Base-by-base conservation (phyloP, 2,888 invertebrate species). In the Trichopria drosophilae region DNA sequence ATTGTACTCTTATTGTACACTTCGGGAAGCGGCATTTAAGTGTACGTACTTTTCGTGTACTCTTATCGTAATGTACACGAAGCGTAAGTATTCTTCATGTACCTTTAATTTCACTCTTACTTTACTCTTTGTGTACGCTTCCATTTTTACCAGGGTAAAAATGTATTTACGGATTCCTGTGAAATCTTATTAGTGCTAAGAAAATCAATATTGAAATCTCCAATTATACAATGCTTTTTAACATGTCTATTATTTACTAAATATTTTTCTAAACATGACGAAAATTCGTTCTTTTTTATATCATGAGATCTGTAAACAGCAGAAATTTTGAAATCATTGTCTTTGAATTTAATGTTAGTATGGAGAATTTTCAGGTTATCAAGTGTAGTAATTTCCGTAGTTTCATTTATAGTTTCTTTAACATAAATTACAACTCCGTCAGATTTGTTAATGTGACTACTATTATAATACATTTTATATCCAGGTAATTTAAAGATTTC, bases 401-500 rank as follows among this genome's bases (percentile, higher is more conserved):
- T 10, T n/a, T 37, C 20, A 2, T 3, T 23, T 29, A 37, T 9
- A 6, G 12, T 31, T 20, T 46, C 31, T 13, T 15, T 13, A 18
- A 37, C n/a, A 16, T 37, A 37, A 10, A n/a, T 16, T 6, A 37
- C 46, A 18, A 37, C 23, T 29, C 46, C 39, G 19, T 46, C 46
- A 6, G 22, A 13, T 22, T 20, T 36, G 24, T 37, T 46, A n/a
- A 46, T 31, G 18, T 37, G 24, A 31, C 29, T 46, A 16, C 29
- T 10, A 29, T 46, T 46, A 20, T 48, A 48, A 24, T 41, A 41
- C 1, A 41, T 24, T 12, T 26, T 28, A 24, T 47, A 47, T 4
- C 32, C 40, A 6, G 10, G 16, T 15, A 47, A 6, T n/a, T 22
- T 23, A 4, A 24, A 32, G 2, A 16, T 4, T 10, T 48, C 9